Base-by-base conservation (phyloP, 2,113 vertebrate species). In the Struthidea cinerea region DNA sequence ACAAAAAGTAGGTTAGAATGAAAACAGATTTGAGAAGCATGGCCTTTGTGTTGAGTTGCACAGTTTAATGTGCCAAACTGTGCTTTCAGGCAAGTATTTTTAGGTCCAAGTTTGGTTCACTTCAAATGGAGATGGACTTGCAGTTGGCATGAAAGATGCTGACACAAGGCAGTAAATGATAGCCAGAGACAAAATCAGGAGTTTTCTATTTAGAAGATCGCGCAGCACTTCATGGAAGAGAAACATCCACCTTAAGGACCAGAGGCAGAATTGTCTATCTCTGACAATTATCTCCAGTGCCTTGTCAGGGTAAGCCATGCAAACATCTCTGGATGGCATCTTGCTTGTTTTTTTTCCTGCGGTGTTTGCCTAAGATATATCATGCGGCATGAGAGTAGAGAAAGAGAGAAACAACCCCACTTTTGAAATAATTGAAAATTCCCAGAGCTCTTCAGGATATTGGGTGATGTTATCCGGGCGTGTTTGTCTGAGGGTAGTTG, bases 381-480 rank as follows among this genome's bases (percentile, higher is more conserved):
- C 30, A 77, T 57, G 32, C 3, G 2, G 20, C 41, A 32, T 55
- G 70, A 76, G 41, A 76, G 21, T 32, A 56, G 59, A 85, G 74
- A 87, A 87, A 77, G 4, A 61, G 37, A 83, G 64, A 89, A 85
- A 77, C 3, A 16, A 19, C 41, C 6, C 15, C 35, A 46, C 50
- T 74, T 93, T 44, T 52, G 53, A 91, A 92, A 73, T 88, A n/a
- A 59, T 1, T n/a, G 53, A 65, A 95, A 95, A 94, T 57, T 59
- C 59, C 60, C 35, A 21, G 69, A 89, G 75, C 85, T 80, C 33
- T 80, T 82, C 87, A 93, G 93, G 94, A 93, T 94, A 63, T 39
- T 46, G 89, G 70, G 79, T 96, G 92, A 94, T 94, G 79, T 96
- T 97, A 93, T 96, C 92, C 68, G 3, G 35, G 23, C 1, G 5